Percentiles rank a stretch among this genome's conserved stretches.
Evolutionary conservation across 2,797 vertebrate species (phyloP).

Genomic region (Chiloscyllium punctatum): DNA sequence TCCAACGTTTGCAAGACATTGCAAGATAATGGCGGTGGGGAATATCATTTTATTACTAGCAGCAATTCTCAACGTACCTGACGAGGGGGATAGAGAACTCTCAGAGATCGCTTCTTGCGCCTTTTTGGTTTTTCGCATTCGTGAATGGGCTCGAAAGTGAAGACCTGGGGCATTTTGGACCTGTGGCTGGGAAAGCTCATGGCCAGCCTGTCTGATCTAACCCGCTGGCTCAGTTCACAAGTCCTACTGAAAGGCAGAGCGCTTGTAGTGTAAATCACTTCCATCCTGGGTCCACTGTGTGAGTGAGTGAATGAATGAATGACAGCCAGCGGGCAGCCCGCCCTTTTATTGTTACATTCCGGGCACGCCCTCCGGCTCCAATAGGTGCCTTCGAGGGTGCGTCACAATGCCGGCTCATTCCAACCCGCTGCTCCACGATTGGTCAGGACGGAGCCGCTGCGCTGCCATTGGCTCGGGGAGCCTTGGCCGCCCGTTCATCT

Average conservation of each 20-base stretch:
- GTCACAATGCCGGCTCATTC: neutral
- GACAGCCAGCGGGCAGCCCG: accelerated
- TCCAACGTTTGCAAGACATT: neutral
- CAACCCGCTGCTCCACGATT: neutral
- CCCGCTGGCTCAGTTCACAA: neutral
- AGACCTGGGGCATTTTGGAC: neutral
- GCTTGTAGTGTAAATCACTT: neutral
- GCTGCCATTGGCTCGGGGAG: neutral
- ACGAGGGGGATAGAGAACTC: neutral
- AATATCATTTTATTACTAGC: neutral
- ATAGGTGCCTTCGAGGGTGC: neutral
- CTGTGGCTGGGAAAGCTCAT: neutral
- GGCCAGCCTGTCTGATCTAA: neutral
- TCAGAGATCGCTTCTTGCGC: neutral
- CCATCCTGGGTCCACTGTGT: neutral
- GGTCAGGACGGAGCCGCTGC: neutral
- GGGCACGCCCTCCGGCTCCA: neutral
- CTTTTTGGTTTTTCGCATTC: neutral
- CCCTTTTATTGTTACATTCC: neutral
- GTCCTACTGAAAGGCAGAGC: neutral
- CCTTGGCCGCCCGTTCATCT: accelerated
- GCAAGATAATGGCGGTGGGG: neutral
- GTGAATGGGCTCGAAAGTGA: neutral
- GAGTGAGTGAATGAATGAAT: neutral
- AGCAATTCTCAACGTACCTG: neutral